Base-by-base conservation (phyloP, 2,888 invertebrate genomes). In the Stenotaenia linearis region DNA sequence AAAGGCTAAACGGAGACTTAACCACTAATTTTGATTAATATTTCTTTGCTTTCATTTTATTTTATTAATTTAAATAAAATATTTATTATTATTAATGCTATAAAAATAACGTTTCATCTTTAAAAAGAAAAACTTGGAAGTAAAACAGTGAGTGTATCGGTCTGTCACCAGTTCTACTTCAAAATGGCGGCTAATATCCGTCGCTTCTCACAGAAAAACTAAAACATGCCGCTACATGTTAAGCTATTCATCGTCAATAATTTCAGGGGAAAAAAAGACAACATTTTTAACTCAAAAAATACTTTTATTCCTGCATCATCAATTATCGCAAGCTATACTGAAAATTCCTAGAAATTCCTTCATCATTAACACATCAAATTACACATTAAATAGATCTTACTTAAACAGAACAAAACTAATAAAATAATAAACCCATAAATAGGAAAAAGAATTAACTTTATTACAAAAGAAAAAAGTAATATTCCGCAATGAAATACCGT, bases 261-360 rank as follows among this genome's bases (percentile, higher is more conserved):
- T n/a, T 40, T 40, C 0, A 40, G n/a, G 12, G 45, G 5, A 45
- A 45, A 1, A 45, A 40, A 15, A 45, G n/a, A 1, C 50, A 50
- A 18, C 18, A 23, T 23, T 28, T 69, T 69, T 69, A 69, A 69
- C 69, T 69, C 69, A 69, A 69, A 69, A 69, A 69, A 69, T 69
- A 69, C 28, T 28, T 69, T 69, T 69, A 69, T 69, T 69, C 69
- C 25, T 28, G 69, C 69, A 15, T 69, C 69, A 69, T 25, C 69
- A 69, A 69, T 69, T 69, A 28, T 69, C 23, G 23, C 50, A 50
- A n/a, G n/a, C 69, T 69, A 69, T 28, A 28, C 25, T 69, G 23
- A 28, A 69, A 69, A 69, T 69, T 69, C 50, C 69, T 69, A 28
- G 1, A 69, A 69, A 69, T 69, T 69, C 28, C 69, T n/a, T 25